These are phyloP conservation scores for Dermochelys coriacea DNA, from an alignment of 2,797 vertebrate species.

Conservation along the genomic window DNA sequence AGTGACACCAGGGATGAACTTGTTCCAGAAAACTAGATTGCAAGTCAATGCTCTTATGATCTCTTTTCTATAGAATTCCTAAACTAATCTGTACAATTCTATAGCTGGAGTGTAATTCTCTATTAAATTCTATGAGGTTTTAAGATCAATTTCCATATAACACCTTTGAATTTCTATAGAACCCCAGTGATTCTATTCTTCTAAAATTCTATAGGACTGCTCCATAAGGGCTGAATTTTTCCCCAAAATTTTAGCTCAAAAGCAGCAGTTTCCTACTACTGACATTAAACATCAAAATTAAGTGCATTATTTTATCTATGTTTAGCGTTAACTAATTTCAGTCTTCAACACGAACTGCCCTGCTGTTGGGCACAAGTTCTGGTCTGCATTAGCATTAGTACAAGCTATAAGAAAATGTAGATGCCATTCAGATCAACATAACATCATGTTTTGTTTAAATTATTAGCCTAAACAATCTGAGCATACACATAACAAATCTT, in stretches of 20 bases:
- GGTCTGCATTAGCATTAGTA: neutral
- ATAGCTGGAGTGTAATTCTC: neutral
- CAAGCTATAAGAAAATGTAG: neutral
- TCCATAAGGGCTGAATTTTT: neutral
- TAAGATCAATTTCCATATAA: neutral
- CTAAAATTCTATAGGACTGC: neutral
- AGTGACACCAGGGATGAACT: neutral
- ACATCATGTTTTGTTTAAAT: neutral
- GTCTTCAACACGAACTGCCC: neutral
- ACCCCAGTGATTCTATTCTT: neutral
- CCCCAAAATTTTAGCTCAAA: slow-evolving; percentile 41
- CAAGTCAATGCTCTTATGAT: neutral
- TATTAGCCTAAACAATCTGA: rapidly evolving
- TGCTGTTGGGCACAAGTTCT: neutral
- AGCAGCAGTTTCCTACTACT: neutral
- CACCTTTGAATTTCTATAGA: slow-evolving; percentile 4
- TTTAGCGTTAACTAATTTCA: neutral
- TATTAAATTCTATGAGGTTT: neutral
- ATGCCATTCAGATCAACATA: neutral
- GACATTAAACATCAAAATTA: neutral
- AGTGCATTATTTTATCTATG: neutral
- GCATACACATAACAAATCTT: neutral
- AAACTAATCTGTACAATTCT: neutral
- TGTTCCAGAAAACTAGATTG: neutral
- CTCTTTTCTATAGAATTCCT: neutral